Base-by-base conservation (phyloP, 2,888 invertebrate genomes). In the Geophilus truncorum region DNA sequence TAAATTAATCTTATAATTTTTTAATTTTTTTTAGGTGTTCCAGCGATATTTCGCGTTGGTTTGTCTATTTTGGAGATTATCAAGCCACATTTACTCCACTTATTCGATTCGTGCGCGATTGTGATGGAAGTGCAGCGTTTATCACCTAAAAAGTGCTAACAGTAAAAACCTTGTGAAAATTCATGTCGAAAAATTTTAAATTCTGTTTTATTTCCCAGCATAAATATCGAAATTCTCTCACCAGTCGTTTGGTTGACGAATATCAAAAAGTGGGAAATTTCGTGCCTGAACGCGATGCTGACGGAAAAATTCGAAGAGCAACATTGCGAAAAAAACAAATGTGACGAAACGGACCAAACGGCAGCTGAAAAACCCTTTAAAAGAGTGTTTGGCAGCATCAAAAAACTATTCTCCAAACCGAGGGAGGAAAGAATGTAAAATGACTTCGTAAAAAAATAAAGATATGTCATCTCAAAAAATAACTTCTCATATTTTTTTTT, bases 51-150 rank as follows among this genome's bases (percentile, higher is more conserved):
- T 34, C 28, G 70, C 23, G 80, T 36, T 6, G 51, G 76, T n/a
- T 34, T 81, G 5, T 77, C 80, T 70, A 34, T 81, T 21, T 80
- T 81, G 80, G 28, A 77, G 10, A 23, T 76, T 57, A 18, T 80
- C 5, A 57, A 51, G 70, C 34, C 34, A 30, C 23, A 34, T 18
- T 78, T 81, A 36, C 34, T 81, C 1, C 9, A 15, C 7, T 5
- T 32, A 21, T 28, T n/a, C 4, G 81, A 81, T 28, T 51, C 34
- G 18, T 80, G 77, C 30, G 21, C 36, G 9, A 18, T 80, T 12
- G 80, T 81, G 28, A 36, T 70, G 21, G 28, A 77, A 51, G 57
- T 81, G n/a, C 81, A 81, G 32, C 76, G 57, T 34, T 34, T 77
- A 34, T 77, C 81, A 45, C 57, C 51, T 6, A 40, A 80, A n/a